Base-by-base conservation (phyloP, 1,140 invertebrate genomes). In the Carposina sasakii region DNA sequence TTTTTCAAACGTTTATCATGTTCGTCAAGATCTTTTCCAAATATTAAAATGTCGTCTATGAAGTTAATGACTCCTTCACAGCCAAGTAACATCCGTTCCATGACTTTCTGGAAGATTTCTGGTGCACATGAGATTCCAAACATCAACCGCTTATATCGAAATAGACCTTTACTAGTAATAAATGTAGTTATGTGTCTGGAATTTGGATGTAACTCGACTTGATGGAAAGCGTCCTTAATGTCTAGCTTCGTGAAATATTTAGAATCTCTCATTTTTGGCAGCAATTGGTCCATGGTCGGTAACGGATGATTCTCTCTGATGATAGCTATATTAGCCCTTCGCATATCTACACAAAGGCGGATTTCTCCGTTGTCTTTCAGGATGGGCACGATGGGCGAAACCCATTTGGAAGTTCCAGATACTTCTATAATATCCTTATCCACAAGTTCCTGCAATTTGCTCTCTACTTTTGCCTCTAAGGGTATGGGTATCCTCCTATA, bases 251-350 rank as follows among this genome's bases (percentile, higher is more conserved):
- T 59, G 44, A 66, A 69, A 8, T 52, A 26, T 44, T 61, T 57
- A 19, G 57, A 50, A 28, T 52, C 52, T 37, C 48, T 31, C 2
- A 63, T 26, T 21, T 52, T 57, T 4, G 63, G 48, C 26, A 69
- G 30, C 6, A 69, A 34, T 17, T 24, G 20, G 5, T 56, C 42
- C 17, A 65, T 52, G n/a, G 59, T 65, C 15, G 66, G 63, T 10
- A 66, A 26, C 26, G 63, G 36, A 28, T 63, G 60, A 20, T 70
- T 53, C 48, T 66, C 54, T 28, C 62, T 33, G 44, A 30, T 4
- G n/a, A 75, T 63, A 2, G 69, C 71, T 54, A 66, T 43, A 51
- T 76, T 77, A 2, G 62, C 68, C 31, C 50, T 9, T 6, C 74
- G 37, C 63, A 77, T 67, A 39, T 75, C 62, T 1, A 73, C 30